Evolutionary conservation across 2,888 invertebrate genomes (phyloP), one percentile per base, ranked within the genome.

Genomic region (Eumerus sabulonum): DNA sequence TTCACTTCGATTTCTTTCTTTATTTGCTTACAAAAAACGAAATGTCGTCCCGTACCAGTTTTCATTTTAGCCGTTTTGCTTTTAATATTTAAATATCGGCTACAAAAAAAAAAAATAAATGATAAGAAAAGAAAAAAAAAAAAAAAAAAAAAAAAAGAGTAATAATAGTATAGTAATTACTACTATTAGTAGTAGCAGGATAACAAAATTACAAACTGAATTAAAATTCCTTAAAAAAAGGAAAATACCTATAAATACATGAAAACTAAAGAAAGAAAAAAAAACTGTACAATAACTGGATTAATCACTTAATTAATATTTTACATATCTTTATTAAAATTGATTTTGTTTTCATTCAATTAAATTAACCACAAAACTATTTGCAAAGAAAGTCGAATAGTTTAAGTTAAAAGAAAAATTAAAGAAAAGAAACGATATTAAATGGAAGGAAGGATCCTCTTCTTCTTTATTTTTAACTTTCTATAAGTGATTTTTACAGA

Each of bases 221-320:
- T n/a, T 42, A n/a, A n/a, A n/a, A n/a, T n/a, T n/a, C n/a, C 27
- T 62, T 70, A 70, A 27, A 27, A n/a, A n/a, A n/a, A n/a, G n/a
- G n/a, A n/a, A n/a, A 71, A 62, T 71, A 63, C 71, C 62, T 62
- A 71, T n/a, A 40, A 27, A 53, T 27, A 27, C 53, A 68, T 19
- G 17, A 40, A 60, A 60, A 60, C 17, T 27, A 35, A 12, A 35
- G 36, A 62, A 47, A 53, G 48, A 19, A 53, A 59, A 57, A 59
- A 54, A 48, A 71, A 71, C 71, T 72, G 71, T 72, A 72, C 71
- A 72, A 16, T 27, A 40, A 48, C 44, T 53, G 45, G 19, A 48
- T 27, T 27, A 40, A 40, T 36, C 56, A 47, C 40, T 66, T 53
- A 44, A 48, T 50, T 51, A 64, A 51, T 72, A 51, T 45, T 64